These are phyloP conservation scores for Dichetophora obliterata DNA, from an alignment of 2,888 invertebrate species.

Conservation along the genomic window DNA sequence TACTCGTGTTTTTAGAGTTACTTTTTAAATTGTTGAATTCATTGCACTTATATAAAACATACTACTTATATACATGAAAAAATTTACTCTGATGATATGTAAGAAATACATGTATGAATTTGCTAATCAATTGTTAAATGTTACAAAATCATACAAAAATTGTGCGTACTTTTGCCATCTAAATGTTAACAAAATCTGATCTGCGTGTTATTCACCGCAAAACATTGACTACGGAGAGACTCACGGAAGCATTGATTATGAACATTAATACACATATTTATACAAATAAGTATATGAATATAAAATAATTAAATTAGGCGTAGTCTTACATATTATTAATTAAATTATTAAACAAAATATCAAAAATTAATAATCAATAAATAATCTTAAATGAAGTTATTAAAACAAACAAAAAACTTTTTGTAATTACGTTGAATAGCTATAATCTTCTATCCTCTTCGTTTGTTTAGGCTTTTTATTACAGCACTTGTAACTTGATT, in stretches of 20 bases:
- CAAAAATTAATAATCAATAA: constrained; percentile 33
- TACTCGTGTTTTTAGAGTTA: too few relatives aligned
- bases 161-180: constrained; percentile 20
- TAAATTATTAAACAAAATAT: constrained; percentile 30
- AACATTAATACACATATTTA: not conserved
- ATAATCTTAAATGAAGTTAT: constrained; percentile 6
- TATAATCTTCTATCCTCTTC: too few relatives aligned
- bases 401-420: too few relatives aligned
- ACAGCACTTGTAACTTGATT: too few relatives aligned
- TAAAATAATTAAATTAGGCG: not conserved
- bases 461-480: too few relatives aligned
- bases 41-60: constrained; percentile 21
- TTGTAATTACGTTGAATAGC: too few relatives aligned
- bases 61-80: not conserved
- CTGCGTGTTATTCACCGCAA: constrained; percentile 7
- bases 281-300: constrained; percentile 3
- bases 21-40: constrained; percentile 18
- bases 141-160: constrained; percentile 4
- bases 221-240: constrained; percentile 3
- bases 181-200: constrained; percentile 3
- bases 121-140: not conserved
- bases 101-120: not conserved
- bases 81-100: not conserved
- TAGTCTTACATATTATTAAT: constrained; percentile 24
- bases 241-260: not conserved